A percentile compares a stretch with the other conserved stretches of the same genome.
Evolutionary conservation across 2,113 vertebrate species (phyloP).

Genomic region (Erythrocercus mccallii): DNA sequence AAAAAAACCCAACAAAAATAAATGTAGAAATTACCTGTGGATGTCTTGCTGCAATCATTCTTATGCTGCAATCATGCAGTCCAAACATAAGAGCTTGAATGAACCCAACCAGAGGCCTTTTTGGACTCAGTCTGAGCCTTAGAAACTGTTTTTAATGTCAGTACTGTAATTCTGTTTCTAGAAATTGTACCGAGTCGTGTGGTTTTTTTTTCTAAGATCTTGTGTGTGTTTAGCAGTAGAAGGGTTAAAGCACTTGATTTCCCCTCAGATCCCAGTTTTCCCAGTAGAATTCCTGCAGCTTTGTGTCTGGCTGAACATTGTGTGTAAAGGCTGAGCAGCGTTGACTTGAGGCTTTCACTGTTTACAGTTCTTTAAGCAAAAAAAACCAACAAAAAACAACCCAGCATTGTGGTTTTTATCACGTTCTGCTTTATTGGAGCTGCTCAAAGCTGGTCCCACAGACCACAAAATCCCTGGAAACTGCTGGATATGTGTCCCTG

Average conservation of each 20-base stretch:
- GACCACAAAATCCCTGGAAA: background rate
- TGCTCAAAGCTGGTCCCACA: background rate
- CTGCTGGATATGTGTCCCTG: background rate
- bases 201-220: background rate
- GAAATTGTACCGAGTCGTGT: background rate
- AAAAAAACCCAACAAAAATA: slow-evolving; percentile 56
- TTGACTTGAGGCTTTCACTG: background rate
- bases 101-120: slow-evolving; percentile 59
- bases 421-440: background rate
- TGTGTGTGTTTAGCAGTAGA: slow-evolving; percentile 44
- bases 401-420: background rate
- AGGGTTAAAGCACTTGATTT: background rate
- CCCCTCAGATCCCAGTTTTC: background rate
- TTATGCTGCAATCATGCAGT: slow-evolving; percentile 30
- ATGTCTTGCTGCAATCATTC: slow-evolving; percentile 69
- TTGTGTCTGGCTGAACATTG: background rate
- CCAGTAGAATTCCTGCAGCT: background rate
- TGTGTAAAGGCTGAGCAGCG: background rate
- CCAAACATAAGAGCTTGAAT: slow-evolving; percentile 19
- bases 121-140: slow-evolving; percentile 39
- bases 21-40: slow-evolving; percentile 80
- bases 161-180: slow-evolving; percentile 54
- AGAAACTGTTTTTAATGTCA: slow-evolving; percentile 47
- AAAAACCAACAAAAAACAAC: fast-evolving
- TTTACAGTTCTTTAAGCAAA: background rate